Percentiles rank a stretch among this genome's conserved stretches.
Evolutionary conservation across 2,113 vertebrate species (phyloP).

Genomic region (Uria aalge): DNA sequence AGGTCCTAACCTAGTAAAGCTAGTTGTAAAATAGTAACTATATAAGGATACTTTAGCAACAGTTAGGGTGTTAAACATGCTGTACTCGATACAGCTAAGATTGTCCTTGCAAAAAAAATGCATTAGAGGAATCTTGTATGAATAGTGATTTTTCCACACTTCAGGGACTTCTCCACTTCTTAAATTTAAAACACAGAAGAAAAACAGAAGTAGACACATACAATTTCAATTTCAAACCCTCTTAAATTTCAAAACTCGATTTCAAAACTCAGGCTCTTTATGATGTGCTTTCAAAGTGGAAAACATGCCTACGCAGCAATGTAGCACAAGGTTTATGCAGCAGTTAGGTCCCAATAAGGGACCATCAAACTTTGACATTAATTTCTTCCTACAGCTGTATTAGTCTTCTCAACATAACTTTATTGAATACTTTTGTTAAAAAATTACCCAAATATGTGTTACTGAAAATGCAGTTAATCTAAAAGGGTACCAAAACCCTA

Average conservation of each 20-base stretch:
- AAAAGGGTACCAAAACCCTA: background rate
- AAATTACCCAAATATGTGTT: background rate
- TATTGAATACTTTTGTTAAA: background rate
- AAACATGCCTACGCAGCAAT: background rate
- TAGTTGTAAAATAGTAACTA: background rate
- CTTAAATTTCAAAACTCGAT: background rate
- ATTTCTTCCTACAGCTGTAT: background rate
- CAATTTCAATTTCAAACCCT: background rate
- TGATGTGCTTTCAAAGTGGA: background rate
- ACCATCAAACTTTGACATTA: background rate
- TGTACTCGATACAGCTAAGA: background rate
- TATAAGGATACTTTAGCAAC: background rate
- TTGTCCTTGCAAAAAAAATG: background rate
- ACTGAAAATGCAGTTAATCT: background rate
- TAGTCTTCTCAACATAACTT: background rate
- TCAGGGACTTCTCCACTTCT: background rate
- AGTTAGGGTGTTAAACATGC: background rate
- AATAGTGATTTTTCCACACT: background rate
- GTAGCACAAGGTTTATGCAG: background rate
- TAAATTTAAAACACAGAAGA: background rate
- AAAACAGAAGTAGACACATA: background rate
- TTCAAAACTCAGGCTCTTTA: background rate
- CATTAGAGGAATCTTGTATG: background rate
- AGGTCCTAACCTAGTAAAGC: background rate
- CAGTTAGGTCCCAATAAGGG: background rate